These are phyloP conservation scores for Radopholus similis DNA, from an alignment of 1,140 invertebrate species.

Conservation along the genomic window DNA sequence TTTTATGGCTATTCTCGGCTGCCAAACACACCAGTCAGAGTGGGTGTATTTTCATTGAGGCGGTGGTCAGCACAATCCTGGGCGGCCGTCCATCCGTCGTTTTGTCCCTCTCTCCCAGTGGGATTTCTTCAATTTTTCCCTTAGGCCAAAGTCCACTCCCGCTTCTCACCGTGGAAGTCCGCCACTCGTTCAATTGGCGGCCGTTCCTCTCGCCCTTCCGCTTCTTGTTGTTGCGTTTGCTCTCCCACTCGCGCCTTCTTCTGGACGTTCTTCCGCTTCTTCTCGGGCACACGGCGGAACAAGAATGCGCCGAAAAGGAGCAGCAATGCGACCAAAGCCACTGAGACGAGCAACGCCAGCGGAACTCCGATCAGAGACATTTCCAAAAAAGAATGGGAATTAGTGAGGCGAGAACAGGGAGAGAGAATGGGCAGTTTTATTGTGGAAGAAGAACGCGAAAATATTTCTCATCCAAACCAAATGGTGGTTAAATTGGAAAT, in stretches of 20 bases:
- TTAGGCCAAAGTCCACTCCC: neutral
- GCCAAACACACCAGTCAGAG: neutral
- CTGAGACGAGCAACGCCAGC: no score
- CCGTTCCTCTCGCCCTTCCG: neutral
- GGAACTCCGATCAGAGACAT: no score
- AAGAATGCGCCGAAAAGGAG: neutral
- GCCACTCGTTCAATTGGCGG: neutral
- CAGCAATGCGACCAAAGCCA: neutral
- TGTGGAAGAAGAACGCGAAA: no score
- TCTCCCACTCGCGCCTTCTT: neutral
- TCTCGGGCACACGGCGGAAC: neutral
- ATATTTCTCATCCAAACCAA: no score
- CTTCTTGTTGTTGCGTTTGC: neutral
- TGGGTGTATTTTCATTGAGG: conserved; percentile 8
- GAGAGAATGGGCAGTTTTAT: no score
- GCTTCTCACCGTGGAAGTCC: neutral
- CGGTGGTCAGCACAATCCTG: conserved; percentile 14
- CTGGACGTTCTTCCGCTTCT: neutral
- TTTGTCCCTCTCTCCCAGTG: neutral
- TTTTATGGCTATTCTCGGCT: neutral
- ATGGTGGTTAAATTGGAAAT: no score
- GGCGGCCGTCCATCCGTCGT: neutral
- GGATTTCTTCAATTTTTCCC: neutral
- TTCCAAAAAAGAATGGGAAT: no score
- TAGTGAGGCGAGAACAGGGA: no score